A percentile compares a stretch with the other conserved stretches of the same genome.
Evolutionary conservation across 2,113 vertebrate species (phyloP).

Genomic region (Chamaetylas fuelleborni): DNA sequence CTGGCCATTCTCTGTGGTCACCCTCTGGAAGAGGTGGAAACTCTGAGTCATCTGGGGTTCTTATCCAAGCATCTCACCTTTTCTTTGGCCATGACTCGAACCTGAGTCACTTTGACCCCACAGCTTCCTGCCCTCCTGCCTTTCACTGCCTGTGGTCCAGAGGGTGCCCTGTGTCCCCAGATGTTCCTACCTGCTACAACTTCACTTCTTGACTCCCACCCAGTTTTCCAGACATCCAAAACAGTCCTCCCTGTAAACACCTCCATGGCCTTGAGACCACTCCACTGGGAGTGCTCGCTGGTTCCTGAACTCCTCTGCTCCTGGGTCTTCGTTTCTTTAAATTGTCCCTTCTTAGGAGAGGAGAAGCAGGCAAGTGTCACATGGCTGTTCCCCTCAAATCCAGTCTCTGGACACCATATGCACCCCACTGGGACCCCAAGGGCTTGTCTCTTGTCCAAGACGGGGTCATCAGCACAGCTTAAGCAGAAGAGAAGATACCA

Average conservation of each 20-base stretch:
- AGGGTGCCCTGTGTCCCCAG: neutral
- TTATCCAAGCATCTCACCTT: conserved; percentile 33
- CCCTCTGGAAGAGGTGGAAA: conserved; percentile 27
- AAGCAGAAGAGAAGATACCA: neutral
- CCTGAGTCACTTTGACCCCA: conserved; percentile 46
- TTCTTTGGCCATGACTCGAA: conserved; percentile 20
- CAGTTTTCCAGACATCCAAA: neutral
- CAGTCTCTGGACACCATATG: neutral
- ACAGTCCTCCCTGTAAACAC: neutral
- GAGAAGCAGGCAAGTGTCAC: neutral
- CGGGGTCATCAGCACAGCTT: neutral
- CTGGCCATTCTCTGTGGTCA: neutral
- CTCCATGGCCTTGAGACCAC: neutral
- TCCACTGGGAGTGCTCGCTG: neutral
- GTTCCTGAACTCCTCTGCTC: neutral
- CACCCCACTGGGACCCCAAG: neutral
- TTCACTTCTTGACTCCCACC: neutral
- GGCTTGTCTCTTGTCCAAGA: neutral
- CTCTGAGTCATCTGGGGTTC: conserved; percentile 23
- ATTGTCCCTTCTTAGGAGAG: neutral
- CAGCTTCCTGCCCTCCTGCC: conserved; percentile 5
- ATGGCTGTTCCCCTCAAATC: neutral
- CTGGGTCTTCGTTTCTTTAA: neutral
- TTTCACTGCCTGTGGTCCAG: conserved; percentile 14
- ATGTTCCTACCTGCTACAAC: neutral